These are phyloP conservation scores for Ochropacha duplaris DNA, from an alignment of 2,888 invertebrate species.

Conservation along the genomic window DNA sequence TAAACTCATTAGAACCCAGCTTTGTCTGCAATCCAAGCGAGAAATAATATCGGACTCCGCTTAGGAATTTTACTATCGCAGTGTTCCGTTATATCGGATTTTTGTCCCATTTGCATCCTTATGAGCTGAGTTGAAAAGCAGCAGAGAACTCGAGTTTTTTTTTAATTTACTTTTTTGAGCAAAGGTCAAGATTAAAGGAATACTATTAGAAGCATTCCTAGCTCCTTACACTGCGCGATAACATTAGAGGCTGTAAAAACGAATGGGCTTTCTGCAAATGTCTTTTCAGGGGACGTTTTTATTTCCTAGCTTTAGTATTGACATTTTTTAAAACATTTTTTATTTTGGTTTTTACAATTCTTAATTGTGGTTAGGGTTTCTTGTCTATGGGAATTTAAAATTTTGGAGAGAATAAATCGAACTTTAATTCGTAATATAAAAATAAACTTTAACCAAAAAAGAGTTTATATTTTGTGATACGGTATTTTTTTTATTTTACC, in stretches of 20 bases:
- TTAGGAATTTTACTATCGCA: constrained; percentile 24
- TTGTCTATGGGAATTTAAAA: no score
- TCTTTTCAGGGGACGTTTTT: not conserved
- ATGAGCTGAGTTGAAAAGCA: constrained; percentile 16
- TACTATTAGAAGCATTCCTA: not conserved
- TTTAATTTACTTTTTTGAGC: constrained; percentile 21
- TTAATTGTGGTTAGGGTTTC: no score
- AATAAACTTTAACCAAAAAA: no score
- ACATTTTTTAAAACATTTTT: no score
- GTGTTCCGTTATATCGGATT: constrained; percentile 18
- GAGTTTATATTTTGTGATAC: no score
- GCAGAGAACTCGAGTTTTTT: constrained; percentile 16
- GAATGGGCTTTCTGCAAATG: not conserved
- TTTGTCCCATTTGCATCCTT: constrained; percentile 28
- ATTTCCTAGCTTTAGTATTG: not conserved
- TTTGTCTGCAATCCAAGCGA: constrained; percentile 38
- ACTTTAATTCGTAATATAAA: no score
- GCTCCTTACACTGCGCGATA: not conserved
- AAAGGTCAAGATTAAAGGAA: constrained; percentile 7
- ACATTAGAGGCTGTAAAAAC: not conserved
- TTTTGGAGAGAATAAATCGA: no score
- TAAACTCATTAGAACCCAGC: constrained; percentile 51
- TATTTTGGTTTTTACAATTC: no score
- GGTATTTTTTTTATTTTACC: no score
- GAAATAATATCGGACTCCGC: constrained; percentile 43